A percentile compares a stretch with the other conserved stretches of the same genome.
These are phyloP conservation scores for Mylabris sibirica DNA, from an alignment of 2,888 invertebrate genomes.

Conservation along the genomic window DNA sequence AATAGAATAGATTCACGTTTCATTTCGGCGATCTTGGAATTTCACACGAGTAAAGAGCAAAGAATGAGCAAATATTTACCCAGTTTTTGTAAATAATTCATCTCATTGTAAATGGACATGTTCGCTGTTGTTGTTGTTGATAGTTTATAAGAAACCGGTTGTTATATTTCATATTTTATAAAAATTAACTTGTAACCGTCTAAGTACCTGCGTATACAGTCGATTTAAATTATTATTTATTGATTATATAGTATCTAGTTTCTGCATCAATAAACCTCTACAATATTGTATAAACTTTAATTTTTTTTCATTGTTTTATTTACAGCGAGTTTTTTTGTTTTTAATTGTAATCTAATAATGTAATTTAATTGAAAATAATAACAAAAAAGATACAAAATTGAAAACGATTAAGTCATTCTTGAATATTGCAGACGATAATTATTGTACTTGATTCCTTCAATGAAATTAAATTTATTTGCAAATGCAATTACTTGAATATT, in stretches of 20 bases:
- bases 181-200: neutral
- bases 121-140: neutral
- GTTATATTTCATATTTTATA: neutral
- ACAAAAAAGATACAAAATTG: neutral
- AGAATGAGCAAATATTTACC: too few species aligned
- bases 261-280: neutral
- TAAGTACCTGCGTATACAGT: neutral
- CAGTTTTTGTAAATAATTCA: neutral
- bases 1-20: too few species aligned
- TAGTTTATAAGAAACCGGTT: neutral
- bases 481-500: neutral
- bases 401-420: too few species aligned
- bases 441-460: neutral
- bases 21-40: too few species aligned
- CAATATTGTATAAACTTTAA: neutral
- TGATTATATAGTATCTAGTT: slow-evolving; percentile 8
- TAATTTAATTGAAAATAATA: neutral
- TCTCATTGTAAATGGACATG: neutral
- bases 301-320: neutral
- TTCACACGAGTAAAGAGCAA: too few species aligned
- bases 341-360: neutral
- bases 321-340: neutral
- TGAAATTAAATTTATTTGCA: neutral
- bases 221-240: slow-evolving; percentile 2
- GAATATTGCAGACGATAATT: too few species aligned